Conservation (phyloP, 2,113 vertebrate genomes). For the Lophius piscatorius region DNA sequence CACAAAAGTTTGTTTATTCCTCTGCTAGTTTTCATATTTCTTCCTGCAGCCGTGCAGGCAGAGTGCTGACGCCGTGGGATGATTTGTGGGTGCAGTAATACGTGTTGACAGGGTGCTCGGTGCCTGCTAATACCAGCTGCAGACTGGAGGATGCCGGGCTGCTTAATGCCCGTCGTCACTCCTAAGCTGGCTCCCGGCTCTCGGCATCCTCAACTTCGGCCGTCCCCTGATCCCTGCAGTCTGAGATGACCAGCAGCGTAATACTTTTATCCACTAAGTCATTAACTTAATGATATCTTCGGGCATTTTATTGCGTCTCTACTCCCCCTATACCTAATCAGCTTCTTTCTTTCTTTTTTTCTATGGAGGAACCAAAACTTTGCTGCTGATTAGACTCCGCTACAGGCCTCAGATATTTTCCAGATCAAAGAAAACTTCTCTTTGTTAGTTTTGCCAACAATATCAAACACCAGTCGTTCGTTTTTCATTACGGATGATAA, state of each 20-base stretch:
- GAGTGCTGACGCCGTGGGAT: no score
- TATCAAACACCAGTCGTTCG: conserved; percentile 61
- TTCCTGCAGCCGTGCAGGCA: no score
- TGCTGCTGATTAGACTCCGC: conserved; percentile 70
- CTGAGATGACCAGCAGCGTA: conserved; percentile 4
- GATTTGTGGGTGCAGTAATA: no score
- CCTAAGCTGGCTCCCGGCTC: conserved; percentile 3
- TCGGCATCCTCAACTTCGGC: neutral
- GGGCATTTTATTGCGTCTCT: conserved; percentile 29
- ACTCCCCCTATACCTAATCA: conserved; percentile 48
- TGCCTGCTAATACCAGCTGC: no score
- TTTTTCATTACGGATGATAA: no score
- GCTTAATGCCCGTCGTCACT: no score
- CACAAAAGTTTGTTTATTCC: no score
- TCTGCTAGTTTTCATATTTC: no score
- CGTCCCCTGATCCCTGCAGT: conserved; percentile 13
- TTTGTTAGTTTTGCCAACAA: conserved; percentile 67
- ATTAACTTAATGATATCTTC: conserved; percentile 63
- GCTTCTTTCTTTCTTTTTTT: conserved; percentile 26
- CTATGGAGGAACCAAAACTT: conserved; percentile 58
- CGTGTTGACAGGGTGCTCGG: conserved; percentile 55
- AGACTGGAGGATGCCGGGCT: no score
- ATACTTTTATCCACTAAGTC: conserved; percentile 49
- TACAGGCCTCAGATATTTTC: conserved; percentile 56
- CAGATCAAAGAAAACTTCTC: conserved; percentile 73